phyloP scores from a whole-genome alignment of 1,140 invertebrate species.

The Bombus confusus region DNA sequence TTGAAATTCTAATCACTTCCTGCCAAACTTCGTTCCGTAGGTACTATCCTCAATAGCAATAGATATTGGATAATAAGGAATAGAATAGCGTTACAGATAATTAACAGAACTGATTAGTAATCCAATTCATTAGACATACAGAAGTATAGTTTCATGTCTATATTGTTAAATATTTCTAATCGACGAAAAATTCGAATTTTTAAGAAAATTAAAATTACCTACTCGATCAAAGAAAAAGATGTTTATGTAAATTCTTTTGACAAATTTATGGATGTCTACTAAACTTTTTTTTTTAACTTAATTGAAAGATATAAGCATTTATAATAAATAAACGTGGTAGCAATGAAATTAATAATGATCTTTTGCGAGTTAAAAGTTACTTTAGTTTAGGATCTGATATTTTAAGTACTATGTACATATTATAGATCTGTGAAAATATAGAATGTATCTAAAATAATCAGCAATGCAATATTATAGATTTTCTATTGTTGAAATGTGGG shows the following conservation, averaged over 20 bases:
- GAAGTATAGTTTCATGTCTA: background rate
- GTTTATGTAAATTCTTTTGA: background rate
- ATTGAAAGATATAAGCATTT: background rate
- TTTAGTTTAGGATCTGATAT: background rate
- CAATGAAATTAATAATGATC: too few relatives aligned
- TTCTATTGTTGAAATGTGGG: background rate
- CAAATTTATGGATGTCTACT: background rate
- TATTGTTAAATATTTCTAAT: background rate
- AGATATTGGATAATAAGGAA: background rate
- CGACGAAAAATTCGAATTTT: background rate
- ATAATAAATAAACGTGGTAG: too few relatives aligned
- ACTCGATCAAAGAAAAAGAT: background rate
- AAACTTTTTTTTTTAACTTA: background rate
- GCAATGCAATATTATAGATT: background rate
- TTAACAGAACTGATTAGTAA: background rate
- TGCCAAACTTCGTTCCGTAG: constrained; percentile 34
- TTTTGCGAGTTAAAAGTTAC: too few relatives aligned
- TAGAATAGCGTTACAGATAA: background rate
- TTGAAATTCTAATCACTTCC: constrained; percentile 60
- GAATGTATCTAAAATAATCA: too few relatives aligned
- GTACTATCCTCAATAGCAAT: background rate
- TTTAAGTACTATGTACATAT: background rate
- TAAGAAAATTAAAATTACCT: background rate
- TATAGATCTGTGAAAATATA: background rate
- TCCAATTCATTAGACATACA: background rate